Evolutionary conservation across 2,888 invertebrate species (phyloP).

Genomic region (Drosophila lutescens): DNA sequence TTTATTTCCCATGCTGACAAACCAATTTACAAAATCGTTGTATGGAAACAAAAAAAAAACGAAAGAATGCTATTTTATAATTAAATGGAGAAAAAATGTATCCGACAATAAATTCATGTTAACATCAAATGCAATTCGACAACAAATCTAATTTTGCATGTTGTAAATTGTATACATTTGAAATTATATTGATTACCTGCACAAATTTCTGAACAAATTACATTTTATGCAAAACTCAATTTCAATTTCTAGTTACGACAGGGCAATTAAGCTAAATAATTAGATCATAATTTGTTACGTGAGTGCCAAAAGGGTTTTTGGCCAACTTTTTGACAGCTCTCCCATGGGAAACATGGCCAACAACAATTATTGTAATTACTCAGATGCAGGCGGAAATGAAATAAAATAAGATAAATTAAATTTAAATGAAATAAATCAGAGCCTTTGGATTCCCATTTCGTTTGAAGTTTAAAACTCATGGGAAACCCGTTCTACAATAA

Average conservation of each 20-base stretch:
- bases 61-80: conserved; percentile 23
- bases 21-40: conserved; percentile 25
- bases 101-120: conserved; percentile 28
- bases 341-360: background rate
- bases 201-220: conserved; percentile 16
- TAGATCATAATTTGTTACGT: conserved; percentile 58
- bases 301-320: conserved; percentile 8
- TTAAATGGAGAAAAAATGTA: conserved; percentile 26
- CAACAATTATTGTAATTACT: conserved; percentile 20
- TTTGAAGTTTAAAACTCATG: conserved; percentile 22
- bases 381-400: conserved; percentile 13
- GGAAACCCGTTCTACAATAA: conserved; percentile 46
- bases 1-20: conserved; percentile 13
- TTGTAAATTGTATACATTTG: conserved; percentile 14
- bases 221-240: conserved; percentile 32
- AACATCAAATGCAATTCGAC: conserved; percentile 38
- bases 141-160: conserved; percentile 33
- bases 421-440: conserved; percentile 30
- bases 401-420: conserved; percentile 10
- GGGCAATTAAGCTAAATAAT: conserved; percentile 60
- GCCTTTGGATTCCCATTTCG: conserved; percentile 4
- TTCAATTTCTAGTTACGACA: conserved; percentile 32
- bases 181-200: conserved; percentile 15
- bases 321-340: conserved; percentile 18
- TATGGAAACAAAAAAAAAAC: background rate